Evolutionary conservation across 2,113 vertebrate species (phyloP).

Genomic region (Callionymus lyra): DNA sequence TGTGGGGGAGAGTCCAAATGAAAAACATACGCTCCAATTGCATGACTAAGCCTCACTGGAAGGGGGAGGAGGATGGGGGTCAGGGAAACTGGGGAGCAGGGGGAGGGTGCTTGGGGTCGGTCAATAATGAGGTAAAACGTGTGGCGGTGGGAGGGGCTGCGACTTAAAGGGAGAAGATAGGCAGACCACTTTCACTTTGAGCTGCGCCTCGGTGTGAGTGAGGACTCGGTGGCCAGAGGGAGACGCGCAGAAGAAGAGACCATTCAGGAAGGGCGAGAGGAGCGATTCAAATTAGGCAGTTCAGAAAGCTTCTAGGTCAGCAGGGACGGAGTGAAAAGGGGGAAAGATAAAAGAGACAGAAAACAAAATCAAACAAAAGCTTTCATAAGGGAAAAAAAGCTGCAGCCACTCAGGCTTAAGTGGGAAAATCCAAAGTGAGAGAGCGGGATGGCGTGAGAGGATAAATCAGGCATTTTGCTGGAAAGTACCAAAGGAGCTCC

Average conservation of each 20-base stretch:
- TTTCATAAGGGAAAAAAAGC: constrained; percentile 26
- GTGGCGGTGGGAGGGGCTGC: constrained; percentile 54
- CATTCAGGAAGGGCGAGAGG: constrained; percentile 25
- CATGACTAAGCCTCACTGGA: constrained; percentile 58
- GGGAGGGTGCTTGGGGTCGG: constrained; percentile 44
- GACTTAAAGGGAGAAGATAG: constrained; percentile 53
- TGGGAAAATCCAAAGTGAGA: constrained; percentile 54
- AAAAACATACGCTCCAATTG: constrained; percentile 60
- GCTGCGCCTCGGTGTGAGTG: constrained; percentile 29
- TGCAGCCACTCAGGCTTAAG: constrained; percentile 37
- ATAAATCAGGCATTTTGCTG: constrained; percentile 34
- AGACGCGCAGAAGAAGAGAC: constrained; percentile 29
- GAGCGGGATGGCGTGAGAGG: constrained; percentile 41
- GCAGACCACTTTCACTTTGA: constrained; percentile 64
- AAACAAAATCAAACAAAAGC: constrained; percentile 28
- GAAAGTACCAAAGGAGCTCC: constrained; percentile 54
- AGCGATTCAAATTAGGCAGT: constrained; percentile 27
- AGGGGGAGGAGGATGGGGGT: constrained; percentile 28
- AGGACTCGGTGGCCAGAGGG: constrained; percentile 36
- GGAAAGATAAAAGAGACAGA: constrained; percentile 10
- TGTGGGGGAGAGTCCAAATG: constrained; percentile 53
- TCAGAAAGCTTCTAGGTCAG: constrained; percentile 46
- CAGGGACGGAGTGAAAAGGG: constrained; percentile 15
- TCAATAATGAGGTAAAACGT: constrained; percentile 60
- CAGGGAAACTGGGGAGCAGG: constrained; percentile 39